Percentiles rank a stretch among this genome's conserved stretches.
phyloP scores from a whole-genome alignment of 1,140 invertebrate species.

The Drosophila chauvacae region DNA sequence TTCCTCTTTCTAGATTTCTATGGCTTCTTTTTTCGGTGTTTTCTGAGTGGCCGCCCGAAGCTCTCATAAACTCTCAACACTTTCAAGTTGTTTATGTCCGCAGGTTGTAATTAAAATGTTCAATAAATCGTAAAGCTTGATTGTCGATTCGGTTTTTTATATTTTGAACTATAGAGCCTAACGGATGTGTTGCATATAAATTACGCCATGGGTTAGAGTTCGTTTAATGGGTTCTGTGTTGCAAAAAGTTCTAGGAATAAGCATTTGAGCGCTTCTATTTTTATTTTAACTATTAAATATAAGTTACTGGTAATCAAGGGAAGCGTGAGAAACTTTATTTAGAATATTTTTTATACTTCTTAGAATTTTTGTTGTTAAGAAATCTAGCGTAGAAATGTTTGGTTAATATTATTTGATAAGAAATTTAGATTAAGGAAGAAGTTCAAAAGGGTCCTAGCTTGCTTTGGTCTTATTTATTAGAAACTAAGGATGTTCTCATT shows the following conservation, averaged over 20 bases:
- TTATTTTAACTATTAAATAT: background rate
- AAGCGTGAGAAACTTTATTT: background rate
- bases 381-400: background rate
- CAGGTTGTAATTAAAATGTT: conserved; percentile 78
- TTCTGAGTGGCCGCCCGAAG: conserved; percentile 39
- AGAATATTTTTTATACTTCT: background rate
- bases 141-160: conserved; percentile 17
- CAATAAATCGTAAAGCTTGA: conserved; percentile 60
- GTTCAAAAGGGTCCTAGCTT: too few species aligned
- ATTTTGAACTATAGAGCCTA: conserved; percentile 8
- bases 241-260: background rate
- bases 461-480: background rate
- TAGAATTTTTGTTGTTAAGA: background rate
- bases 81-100: conserved; percentile 57
- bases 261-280: background rate
- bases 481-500: background rate
- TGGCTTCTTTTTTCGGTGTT: conserved; percentile 16
- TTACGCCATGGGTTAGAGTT: background rate
- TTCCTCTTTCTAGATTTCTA: conserved; percentile 21
- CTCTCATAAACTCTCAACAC: conserved; percentile 45
- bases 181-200: conserved; percentile 33
- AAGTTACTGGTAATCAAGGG: too few species aligned
- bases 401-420: background rate
- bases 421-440: too few species aligned
- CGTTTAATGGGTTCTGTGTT: background rate